phyloP scores from a whole-genome alignment of 1,140 invertebrate species.

The Zeugodacus cucurbitae region DNA sequence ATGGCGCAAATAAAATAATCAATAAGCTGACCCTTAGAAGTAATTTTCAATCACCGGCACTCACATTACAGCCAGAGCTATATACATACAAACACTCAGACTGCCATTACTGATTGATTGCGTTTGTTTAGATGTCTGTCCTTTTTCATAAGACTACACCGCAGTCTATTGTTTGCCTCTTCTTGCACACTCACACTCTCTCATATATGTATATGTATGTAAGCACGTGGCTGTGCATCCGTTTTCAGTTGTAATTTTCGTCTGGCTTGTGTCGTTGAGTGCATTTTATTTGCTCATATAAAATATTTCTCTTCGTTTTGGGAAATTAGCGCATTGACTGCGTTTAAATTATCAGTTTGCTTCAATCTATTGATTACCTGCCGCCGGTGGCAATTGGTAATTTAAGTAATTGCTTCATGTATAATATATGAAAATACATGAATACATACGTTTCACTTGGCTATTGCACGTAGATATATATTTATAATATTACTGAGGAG shows the following conservation, averaged over 20 bases:
- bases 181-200: too few species aligned
- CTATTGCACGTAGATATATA: background rate
- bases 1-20: conserved; percentile 8
- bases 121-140: background rate
- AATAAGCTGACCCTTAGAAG: background rate
- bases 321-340: background rate
- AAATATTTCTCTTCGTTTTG: background rate
- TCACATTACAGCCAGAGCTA: background rate
- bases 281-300: background rate
- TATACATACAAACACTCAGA: background rate
- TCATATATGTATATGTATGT: background rate
- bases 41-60: conserved; percentile 11
- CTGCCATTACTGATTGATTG: background rate
- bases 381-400: background rate
- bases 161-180: too few species aligned
- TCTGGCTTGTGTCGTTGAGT: too few species aligned
- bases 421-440: background rate
- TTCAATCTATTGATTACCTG: conserved; percentile 26
- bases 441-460: background rate
- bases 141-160: background rate
- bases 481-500: background rate
- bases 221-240: too few species aligned
- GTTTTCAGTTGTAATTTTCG: too few species aligned
- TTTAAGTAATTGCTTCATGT: background rate
- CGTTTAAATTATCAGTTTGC: background rate